A percentile compares a stretch with the other conserved stretches of the same genome.
phyloP scores from a whole-genome alignment of 2,888 invertebrate genomes.

The Troglohyphantes excavatus region DNA sequence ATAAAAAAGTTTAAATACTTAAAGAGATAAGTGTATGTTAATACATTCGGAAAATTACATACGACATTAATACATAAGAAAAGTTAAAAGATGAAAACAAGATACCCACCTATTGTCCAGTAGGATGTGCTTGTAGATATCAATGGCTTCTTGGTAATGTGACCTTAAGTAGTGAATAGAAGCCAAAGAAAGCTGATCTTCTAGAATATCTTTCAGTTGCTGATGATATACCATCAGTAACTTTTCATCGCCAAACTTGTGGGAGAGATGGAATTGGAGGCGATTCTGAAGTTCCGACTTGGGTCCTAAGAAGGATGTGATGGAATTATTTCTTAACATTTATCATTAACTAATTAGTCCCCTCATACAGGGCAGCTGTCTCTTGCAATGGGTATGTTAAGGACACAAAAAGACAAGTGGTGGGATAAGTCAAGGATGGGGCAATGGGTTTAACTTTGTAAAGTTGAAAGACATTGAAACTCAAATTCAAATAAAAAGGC shows the following conservation, averaged over 20 bases:
- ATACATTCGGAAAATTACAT: too few relatives aligned
- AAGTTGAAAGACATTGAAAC: too few relatives aligned
- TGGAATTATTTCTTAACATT: too few relatives aligned
- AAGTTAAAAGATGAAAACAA: neutral
- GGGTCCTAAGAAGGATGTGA: conserved; percentile 84
- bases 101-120: conserved; percentile 91
- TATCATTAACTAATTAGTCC: too few relatives aligned
- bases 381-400: too few relatives aligned
- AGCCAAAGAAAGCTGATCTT: conserved; percentile 97
- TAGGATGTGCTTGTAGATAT: conserved; percentile 96
- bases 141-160: conserved; percentile 99
- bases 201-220: conserved; percentile 91
- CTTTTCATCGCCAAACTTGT: conserved; percentile 94
- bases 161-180: conserved; percentile 97
- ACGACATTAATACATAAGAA: conserved; percentile 17
- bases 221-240: conserved; percentile 92
- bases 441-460: too few relatives aligned
- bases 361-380: too few relatives aligned
- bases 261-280: conserved; percentile 94
- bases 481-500: too few relatives aligned
- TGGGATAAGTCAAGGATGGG: too few relatives aligned
- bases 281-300: conserved; percentile 89
- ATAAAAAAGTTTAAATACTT: too few relatives aligned
- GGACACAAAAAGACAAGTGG: too few relatives aligned
- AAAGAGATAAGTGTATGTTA: too few relatives aligned